Evolutionary conservation across 2,113 vertebrate genomes (phyloP).

Genomic region (Colius striatus): DNA sequence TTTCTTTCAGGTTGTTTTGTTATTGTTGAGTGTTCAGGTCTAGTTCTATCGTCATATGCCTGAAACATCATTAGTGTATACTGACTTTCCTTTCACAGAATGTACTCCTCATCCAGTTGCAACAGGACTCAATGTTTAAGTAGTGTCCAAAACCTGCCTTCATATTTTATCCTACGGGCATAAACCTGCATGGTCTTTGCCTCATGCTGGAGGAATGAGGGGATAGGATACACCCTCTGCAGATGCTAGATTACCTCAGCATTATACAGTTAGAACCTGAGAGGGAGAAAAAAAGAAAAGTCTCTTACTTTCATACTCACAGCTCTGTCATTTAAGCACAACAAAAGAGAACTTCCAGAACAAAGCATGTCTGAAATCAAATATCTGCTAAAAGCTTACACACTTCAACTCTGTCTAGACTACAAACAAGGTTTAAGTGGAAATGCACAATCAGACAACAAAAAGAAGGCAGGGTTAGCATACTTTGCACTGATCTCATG

Average conservation of each 20-base stretch:
- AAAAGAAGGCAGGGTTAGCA: background rate
- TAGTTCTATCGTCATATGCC: background rate
- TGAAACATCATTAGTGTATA: rapidly evolving
- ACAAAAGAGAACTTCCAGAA: background rate
- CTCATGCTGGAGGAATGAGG: background rate
- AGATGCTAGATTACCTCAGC: background rate
- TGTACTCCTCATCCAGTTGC: rapidly evolving
- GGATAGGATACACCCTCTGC: background rate
- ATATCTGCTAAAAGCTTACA: background rate
- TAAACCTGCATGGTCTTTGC: background rate
- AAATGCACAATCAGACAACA: background rate
- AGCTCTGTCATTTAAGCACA: background rate
- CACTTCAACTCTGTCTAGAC: background rate
- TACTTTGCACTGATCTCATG: background rate
- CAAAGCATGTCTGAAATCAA: background rate
- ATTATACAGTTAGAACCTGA: background rate
- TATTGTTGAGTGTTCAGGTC: background rate
- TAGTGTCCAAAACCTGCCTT: background rate
- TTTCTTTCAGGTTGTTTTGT: background rate
- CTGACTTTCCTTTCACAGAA: no score
- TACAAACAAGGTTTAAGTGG: background rate
- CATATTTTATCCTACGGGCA: rapidly evolving
- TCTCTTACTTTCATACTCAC: background rate
- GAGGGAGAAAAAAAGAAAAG: no score
- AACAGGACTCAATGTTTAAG: rapidly evolving